A percentile compares a stretch with the other conserved stretches of the same genome.
phyloP scores from a whole-genome alignment of 2,113 vertebrate species.

The Gymnorhina tibicen region DNA sequence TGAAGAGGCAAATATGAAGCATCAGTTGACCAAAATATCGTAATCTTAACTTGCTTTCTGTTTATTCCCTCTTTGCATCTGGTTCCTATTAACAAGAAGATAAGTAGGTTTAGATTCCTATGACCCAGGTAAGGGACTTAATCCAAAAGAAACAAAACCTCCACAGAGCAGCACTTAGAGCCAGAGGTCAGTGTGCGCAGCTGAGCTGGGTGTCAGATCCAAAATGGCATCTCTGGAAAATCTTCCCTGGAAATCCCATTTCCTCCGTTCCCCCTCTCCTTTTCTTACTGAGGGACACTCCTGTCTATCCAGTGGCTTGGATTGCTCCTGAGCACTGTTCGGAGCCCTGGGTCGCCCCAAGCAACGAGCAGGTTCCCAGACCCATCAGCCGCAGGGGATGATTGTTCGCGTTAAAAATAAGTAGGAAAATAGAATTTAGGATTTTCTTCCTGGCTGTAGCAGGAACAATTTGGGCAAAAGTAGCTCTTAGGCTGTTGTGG shows the following conservation, averaged over 20 bases:
- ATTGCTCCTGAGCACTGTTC: not conserved
- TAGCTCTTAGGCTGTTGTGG: not conserved
- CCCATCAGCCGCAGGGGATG: rapidly evolving
- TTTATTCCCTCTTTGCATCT: not conserved
- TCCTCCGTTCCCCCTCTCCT: rapidly evolving
- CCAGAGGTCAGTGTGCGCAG: rapidly evolving
- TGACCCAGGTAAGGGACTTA: not conserved
- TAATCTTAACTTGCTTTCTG: not conserved
- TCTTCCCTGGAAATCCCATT: not conserved
- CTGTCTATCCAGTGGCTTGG: not conserved
- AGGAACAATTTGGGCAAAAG: not conserved
- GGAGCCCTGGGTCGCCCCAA: not conserved
- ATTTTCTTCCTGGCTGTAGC: not conserved
- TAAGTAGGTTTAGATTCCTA: not conserved
- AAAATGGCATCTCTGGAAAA: not conserved
- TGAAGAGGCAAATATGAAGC: not conserved
- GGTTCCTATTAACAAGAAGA: not conserved
- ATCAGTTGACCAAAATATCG: not conserved
- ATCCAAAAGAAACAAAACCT: not conserved
- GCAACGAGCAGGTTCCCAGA: not conserved
- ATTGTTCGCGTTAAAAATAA: not conserved
- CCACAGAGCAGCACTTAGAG: not conserved
- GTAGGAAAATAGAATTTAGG: not conserved
- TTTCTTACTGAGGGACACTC: no score
- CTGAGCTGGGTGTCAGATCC: not conserved